Base-by-base conservation (phyloP, 2,113 vertebrate genomes). In the Phalacrocorax aristotelis region DNA sequence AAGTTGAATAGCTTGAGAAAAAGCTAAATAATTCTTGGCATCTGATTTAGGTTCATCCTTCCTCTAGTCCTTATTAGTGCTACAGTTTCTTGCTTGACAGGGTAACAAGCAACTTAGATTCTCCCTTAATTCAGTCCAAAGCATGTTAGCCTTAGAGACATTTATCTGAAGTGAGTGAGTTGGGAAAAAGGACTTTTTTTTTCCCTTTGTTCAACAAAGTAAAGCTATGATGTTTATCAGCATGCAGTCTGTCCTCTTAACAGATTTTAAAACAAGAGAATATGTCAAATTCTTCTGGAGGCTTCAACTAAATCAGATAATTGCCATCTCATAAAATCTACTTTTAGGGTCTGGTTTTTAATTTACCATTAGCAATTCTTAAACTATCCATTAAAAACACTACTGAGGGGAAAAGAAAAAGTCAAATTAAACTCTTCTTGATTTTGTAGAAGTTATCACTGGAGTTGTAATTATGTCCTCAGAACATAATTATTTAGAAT, bases 401-500 rank as follows among this genome's bases (percentile, higher is more conserved):
- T 77, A 75, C 40, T 90, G 27, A 79, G 25, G 49, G 66, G 18
- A 68, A 88, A 83, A 91, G 10, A 78, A 94, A 77, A 93, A 77
- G 9, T 58, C 62, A 88, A 88, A 90, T 58, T 25, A 90, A 83
- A 36, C 13, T 7, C 12, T 80, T 71, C 21, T 46, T 72, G 8
- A 61, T 86, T 92, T 81, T 85, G 29, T 74, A 68, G 32, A 75
- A 65, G 22, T 91, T 91, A 68, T 23, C 42, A 25, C 25, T 90
- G 32, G 36, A 95, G 54, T 65, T 77, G 55, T 91, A 97, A 96
- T 92, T 90, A 82, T 91, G 38, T 84, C 80, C 83, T 95, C 64
- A 80, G 91, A 92, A 91, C 74, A 95, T 86, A 97, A 95, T 96
- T 91, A 68, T 90, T 91, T 64, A 83, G 30, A 84, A 57, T 61